These are phyloP conservation scores for Ochropacha duplaris DNA, from an alignment of 2,888 invertebrate genomes.

Conservation along the genomic window DNA sequence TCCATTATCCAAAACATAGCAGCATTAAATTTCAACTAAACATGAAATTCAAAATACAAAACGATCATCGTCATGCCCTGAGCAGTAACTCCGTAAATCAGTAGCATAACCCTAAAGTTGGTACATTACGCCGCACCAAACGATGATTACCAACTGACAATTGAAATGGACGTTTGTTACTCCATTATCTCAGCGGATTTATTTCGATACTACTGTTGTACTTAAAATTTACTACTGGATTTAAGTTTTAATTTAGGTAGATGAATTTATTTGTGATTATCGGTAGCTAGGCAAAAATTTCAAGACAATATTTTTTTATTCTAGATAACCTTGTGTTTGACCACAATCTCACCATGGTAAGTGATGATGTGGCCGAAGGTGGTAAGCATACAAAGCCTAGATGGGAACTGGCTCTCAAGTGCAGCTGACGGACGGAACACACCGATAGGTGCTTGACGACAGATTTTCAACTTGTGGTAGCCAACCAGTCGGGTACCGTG, in stretches of 20 bases:
- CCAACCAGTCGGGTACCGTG: no score
- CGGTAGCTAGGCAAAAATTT: no score
- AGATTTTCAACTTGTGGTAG: no score
- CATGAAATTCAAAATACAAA: background rate
- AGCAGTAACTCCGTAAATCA: background rate
- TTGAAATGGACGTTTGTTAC: conserved; percentile 4
- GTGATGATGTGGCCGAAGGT: background rate
- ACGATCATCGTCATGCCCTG: background rate
- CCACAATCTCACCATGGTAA: background rate
- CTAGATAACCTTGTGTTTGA: background rate
- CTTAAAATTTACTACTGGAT: background rate
- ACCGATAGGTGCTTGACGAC: no score
- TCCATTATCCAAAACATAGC: background rate
- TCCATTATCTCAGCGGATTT: background rate
- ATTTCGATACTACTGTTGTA: background rate
- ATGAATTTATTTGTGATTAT: no score
- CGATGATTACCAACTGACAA: conserved; percentile 16
- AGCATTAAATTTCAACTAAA: background rate
- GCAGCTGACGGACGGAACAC: no score
- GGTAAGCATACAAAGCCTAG: background rate
- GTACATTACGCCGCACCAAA: conserved; percentile 15
- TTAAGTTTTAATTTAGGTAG: background rate
- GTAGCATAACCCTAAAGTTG: conserved; percentile 10
- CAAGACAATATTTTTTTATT: no score
- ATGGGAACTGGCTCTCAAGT: background rate